phyloP scores from a whole-genome alignment of 2,888 invertebrate species.

The Hoplodrina ambigua region DNA sequence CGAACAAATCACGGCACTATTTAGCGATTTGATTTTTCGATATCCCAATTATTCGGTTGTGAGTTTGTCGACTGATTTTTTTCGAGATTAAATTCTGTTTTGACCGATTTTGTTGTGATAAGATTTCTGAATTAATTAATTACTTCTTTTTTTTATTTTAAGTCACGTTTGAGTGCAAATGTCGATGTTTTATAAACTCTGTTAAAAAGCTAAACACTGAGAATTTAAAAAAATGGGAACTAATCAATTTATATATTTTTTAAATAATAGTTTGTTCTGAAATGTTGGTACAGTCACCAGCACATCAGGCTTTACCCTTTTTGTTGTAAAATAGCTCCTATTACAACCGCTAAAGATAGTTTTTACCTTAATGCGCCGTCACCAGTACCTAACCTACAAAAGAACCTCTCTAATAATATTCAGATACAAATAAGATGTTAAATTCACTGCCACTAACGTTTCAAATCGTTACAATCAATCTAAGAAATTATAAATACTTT shows the following conservation, averaged over 20 bases:
- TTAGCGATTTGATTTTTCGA: conserved; percentile 72
- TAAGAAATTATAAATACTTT: conserved; percentile 19
- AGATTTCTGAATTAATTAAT: conserved; percentile 62
- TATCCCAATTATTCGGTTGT: conserved; percentile 71
- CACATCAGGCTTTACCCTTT: too few species aligned
- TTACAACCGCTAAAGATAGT: too few species aligned
- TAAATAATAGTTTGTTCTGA: too few species aligned
- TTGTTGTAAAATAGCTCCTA: too few species aligned
- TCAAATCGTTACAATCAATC: conserved; percentile 19
- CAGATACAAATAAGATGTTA: conserved; percentile 28
- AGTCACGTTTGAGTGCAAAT: conserved; percentile 19
- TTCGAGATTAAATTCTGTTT: conserved; percentile 55
- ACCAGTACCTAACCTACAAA: not conserved
- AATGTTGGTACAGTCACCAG: too few species aligned
- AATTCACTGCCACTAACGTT: conserved; percentile 8
- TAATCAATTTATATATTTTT: too few species aligned
- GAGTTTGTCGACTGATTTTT: conserved; percentile 47
- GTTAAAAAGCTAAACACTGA: not conserved
- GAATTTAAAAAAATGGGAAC: too few species aligned
- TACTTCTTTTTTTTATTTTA: conserved; percentile 45
- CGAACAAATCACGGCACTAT: conserved; percentile 88
- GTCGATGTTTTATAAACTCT: conserved; percentile 9
- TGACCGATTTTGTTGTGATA: conserved; percentile 59
- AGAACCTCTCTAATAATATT: not conserved
- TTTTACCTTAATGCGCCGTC: too few species aligned